Evolutionary conservation across 1,140 invertebrate genomes (phyloP), one percentile per base, ranked within the genome.

Genomic region (Nasonia giraulti): DNA sequence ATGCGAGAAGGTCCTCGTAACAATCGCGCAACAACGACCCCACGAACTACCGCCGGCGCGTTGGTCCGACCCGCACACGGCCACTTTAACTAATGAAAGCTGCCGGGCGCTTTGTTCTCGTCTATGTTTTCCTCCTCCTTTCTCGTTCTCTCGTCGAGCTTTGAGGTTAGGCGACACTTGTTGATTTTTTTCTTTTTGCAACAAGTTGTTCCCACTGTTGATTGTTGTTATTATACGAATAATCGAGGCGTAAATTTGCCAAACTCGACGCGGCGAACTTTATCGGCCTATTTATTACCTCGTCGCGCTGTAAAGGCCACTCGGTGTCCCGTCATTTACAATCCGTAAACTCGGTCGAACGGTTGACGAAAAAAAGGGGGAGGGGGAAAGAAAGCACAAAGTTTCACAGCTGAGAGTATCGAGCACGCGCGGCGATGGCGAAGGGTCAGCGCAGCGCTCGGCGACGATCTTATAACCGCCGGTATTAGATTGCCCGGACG

Each of bases 401-500:
- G 40, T 44, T 44, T 44, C 40, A 50, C 55, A n/a, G 55, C 55
- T 20, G 50, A n/a, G 55, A n/a, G 55, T 62, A 62, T 62, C 55
- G 55, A 62, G 20, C 55, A 20, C 55, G 55, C n/a, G 20, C 55
- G 55, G 17, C 55, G 55, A 55, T 55, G 14, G 44, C 44, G 10
- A 17, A 17, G 47, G 55, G 55, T 62, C 55, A 62, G 5, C 55
- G 27, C 27, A 27, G 27, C 27, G 27, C 27, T 27, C 27, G n/a
- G 55, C 55, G 55, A 62, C 55, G 55, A n/a, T 62, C 55, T 62
- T 47, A 62, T 76, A 81, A 85, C 73, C 79, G 44, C 73, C 73
- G 27, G 27, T 69, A 85, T 85, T 85, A 85, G 80, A 85, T 85
- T 76, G 80, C 79, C 11, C 7, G 47, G 14, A 69, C 40, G 27